phyloP scores from a whole-genome alignment of 2,888 invertebrate species.

The Plagodis dolabraria region DNA sequence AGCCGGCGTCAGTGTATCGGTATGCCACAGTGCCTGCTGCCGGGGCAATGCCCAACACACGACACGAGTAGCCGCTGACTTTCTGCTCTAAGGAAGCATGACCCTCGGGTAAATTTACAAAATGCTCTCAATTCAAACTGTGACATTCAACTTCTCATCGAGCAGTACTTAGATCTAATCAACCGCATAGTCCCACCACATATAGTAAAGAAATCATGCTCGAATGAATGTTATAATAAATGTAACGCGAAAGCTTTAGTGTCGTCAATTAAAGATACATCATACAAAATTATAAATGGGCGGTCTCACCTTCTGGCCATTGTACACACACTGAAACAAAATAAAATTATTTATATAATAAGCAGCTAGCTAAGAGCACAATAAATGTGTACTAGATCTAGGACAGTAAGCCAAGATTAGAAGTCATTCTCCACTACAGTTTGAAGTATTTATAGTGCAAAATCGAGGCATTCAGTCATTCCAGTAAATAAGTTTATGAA shows the following conservation, averaged over 20 bases:
- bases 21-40: neutral
- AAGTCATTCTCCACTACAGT: conserved; percentile 76
- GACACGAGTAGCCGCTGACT: conserved; percentile 33
- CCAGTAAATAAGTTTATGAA: conserved; percentile 39
- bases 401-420: conserved; percentile 67
- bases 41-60: conserved; percentile 28
- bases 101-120: conserved; percentile 59
- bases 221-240: conserved; percentile 77
- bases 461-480: conserved; percentile 72
- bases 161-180: conserved; percentile 66
- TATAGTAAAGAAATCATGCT: conserved; percentile 73
- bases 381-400: conserved; percentile 50
- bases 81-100: conserved; percentile 69
- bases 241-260: conserved; percentile 74
- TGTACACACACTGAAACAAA: conserved; percentile 94
- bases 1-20: conserved; percentile 39
- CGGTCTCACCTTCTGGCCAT: conserved; percentile 93
- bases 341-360: conserved; percentile 47
- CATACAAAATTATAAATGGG: conserved; percentile 47
- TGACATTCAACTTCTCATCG: conserved; percentile 66
- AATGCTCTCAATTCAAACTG: conserved; percentile 64
- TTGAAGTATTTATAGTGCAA: conserved; percentile 73
- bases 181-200: conserved; percentile 77
- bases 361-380: conserved; percentile 8
- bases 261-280: conserved; percentile 51